A percentile compares a stretch with the other conserved stretches of the same genome.
phyloP scores from a whole-genome alignment of 30 jellyfish, hydroid and myxozoan genomes.

The Turritopsis rubra region DNA sequence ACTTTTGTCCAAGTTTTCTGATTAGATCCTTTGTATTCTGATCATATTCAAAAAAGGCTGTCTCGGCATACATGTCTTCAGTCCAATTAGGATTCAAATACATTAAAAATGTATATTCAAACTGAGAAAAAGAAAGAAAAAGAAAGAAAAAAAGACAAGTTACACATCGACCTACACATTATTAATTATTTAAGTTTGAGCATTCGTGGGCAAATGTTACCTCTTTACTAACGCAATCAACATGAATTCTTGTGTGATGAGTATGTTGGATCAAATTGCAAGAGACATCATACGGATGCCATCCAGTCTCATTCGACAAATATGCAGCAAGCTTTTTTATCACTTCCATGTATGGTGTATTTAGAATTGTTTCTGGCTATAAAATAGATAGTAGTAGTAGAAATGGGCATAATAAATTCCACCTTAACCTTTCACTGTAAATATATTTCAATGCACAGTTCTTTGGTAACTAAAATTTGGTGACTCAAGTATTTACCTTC shows the following conservation, averaged over 20 bases:
- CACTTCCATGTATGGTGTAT: slow-evolving; percentile 31
- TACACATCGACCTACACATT: background rate
- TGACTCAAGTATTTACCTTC: slow-evolving; percentile 18
- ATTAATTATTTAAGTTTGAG: no score
- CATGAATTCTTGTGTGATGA: slow-evolving; percentile 62
- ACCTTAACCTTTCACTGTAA: no score
- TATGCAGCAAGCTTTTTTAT: slow-evolving; percentile 40
- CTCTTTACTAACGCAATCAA: slow-evolving; percentile 52
- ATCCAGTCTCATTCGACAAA: slow-evolving; percentile 43
- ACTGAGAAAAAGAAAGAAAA: slow-evolving; percentile 27
- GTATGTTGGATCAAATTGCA: slow-evolving; percentile 65
- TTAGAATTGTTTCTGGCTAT: slow-evolving; percentile 38
- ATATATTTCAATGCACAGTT: background rate
- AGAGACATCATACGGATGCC: slow-evolving; percentile 80
- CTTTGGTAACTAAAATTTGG: background rate
- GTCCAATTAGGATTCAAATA: slow-evolving; percentile 67
- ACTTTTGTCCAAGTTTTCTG: background rate
- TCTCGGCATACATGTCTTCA: slow-evolving; percentile 63
- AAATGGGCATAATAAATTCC: no score
- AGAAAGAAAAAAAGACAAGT: background rate
- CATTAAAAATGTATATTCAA: slow-evolving; percentile 70
- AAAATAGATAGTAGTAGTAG: background rate
- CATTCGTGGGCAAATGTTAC: slow-evolving; percentile 13
- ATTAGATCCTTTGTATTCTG: background rate
- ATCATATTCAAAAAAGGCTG: slow-evolving; percentile 37